Percentiles rank a stretch among this genome's conserved stretches.
Conservation (phyloP, 1,140 invertebrate genomes). For the Pseudoatta argentina region DNA sequence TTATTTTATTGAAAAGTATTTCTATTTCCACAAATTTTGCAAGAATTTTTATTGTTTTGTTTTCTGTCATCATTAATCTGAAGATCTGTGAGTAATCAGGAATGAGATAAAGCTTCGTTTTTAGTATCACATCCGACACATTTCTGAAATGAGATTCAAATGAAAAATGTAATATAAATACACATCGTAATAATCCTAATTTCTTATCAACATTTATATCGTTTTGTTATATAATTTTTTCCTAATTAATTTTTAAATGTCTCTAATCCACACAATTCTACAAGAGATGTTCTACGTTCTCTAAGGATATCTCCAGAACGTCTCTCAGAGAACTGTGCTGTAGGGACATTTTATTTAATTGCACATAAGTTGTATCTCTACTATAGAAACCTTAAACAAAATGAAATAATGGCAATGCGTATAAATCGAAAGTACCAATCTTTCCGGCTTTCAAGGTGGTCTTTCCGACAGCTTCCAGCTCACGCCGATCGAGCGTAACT, state of each 20-base stretch:
- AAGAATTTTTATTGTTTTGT: no score
- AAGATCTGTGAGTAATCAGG: no score
- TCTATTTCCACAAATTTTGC: no score
- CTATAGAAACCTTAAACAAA: neutral
- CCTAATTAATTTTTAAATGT: slow-evolving; percentile 7
- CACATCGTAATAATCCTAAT: neutral
- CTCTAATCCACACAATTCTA: neutral
- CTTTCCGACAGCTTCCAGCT: slow-evolving; percentile 55
- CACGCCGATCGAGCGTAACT: slow-evolving; percentile 54
- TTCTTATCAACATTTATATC: neutral
- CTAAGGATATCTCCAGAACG: no score
- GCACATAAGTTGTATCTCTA: neutral
- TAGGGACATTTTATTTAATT: neutral
- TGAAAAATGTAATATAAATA: neutral
- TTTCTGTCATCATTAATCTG: no score
- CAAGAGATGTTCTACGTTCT: no score
- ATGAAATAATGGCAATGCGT: slow-evolving; percentile 21
- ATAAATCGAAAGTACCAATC: slow-evolving; percentile 5
- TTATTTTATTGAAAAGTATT: no score
- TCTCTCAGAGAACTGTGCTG: no score
- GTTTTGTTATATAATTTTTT: neutral
- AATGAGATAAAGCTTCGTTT: neutral
- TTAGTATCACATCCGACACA: neutral
- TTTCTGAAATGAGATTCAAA: neutral
- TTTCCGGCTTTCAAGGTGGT: slow-evolving; percentile 42